Evolutionary conservation across 2,888 invertebrate species (phyloP).

Genomic region (Caenorhabditis sp.): DNA sequence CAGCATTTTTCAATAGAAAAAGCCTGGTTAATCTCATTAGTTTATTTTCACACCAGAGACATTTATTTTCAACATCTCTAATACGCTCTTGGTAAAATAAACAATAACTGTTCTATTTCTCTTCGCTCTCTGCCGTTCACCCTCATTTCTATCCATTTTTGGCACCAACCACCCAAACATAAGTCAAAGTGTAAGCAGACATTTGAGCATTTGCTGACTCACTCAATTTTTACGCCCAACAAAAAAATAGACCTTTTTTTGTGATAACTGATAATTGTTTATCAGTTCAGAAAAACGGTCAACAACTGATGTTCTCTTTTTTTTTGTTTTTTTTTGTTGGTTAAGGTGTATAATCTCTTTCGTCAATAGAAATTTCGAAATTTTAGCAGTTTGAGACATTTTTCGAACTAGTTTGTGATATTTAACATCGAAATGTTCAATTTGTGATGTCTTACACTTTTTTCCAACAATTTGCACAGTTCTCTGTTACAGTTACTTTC

Average conservation of each 20-base stretch:
- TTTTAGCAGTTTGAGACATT: background rate
- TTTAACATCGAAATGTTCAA: background rate
- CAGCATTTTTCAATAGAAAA: too few species aligned
- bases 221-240: background rate
- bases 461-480: conserved; percentile 4
- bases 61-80: background rate
- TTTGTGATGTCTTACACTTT: too few species aligned
- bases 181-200: background rate
- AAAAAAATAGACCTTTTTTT: background rate
- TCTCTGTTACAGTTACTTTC: too few species aligned
- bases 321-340: background rate
- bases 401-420: background rate
- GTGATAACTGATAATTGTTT: background rate
- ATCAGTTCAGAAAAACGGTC: background rate
- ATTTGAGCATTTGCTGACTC: background rate
- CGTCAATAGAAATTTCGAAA: conserved; percentile 3
- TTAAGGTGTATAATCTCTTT: too few species aligned
- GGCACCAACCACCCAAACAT: background rate
- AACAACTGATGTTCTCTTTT: background rate
- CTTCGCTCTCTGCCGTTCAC: too few species aligned
- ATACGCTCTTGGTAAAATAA: background rate
- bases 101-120: background rate
- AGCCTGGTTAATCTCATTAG: background rate
- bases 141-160: background rate
- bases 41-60: background rate